phyloP scores from a whole-genome alignment of 2,888 invertebrate genomes.

The Zootermopsis nevadensis region DNA sequence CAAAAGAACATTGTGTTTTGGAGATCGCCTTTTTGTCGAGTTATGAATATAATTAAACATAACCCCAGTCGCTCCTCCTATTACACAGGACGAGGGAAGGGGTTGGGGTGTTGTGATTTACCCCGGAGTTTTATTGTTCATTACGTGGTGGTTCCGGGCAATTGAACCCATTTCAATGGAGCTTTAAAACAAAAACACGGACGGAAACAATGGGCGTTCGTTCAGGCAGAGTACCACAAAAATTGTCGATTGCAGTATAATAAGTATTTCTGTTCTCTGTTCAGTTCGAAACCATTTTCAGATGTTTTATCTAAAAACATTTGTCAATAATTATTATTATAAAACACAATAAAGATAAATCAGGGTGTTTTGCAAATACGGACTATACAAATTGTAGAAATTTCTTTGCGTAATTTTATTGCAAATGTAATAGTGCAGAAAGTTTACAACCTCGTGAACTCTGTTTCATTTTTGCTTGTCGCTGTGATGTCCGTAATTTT shows the following conservation, averaged over 20 bases:
- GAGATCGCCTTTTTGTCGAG: conserved; percentile 30
- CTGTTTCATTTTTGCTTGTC: no score
- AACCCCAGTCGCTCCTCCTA: conserved; percentile 22
- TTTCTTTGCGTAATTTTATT: no score
- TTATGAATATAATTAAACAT: conserved; percentile 42
- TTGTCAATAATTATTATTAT: no score
- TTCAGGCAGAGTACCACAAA: neutral
- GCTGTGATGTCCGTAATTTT: no score
- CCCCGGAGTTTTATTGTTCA: conserved; percentile 39
- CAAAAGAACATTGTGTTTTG: conserved; percentile 30
- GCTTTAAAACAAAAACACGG: neutral
- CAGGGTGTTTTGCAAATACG: no score
- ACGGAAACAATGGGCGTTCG: neutral
- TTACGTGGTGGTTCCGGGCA: conserved; percentile 33
- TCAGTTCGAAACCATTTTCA: neutral
- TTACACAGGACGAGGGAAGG: neutral
- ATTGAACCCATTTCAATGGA: conserved; percentile 21
- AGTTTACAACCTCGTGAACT: no score
- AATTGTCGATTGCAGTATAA: conserved; percentile 4
- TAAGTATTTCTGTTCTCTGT: neutral
- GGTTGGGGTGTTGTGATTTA: conserved; percentile 25
- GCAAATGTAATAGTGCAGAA: no score
- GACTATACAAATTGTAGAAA: no score
- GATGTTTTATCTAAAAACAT: neutral
- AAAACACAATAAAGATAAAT: no score